Evolutionary conservation across 2,113 vertebrate genomes (phyloP).

Genomic region (Heptranchias perlo): DNA sequence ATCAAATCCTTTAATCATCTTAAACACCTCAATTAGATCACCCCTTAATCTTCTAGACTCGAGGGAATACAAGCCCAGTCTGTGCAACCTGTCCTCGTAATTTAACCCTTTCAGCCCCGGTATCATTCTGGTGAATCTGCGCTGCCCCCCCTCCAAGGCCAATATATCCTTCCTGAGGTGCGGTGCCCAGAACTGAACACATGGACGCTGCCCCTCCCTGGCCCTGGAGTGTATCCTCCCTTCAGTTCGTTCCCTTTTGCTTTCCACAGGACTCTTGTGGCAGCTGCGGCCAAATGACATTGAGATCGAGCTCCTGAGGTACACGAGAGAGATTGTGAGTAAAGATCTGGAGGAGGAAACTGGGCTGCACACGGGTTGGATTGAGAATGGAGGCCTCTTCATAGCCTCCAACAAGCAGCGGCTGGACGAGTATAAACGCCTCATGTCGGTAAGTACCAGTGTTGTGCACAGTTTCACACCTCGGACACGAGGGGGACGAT

Average conservation of each 20-base stretch:
- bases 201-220: not conserved
- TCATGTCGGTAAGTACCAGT: conserved; percentile 79
- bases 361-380: conserved; percentile 87
- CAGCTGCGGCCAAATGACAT: conserved; percentile 91
- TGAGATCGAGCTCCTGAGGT: conserved; percentile 86
- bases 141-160: not conserved
- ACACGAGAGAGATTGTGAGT: conserved; percentile 81
- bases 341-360: conserved; percentile 80
- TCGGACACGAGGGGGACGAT: too few relatives aligned
- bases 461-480: too few relatives aligned
- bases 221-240: not conserved
- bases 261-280: conserved; percentile 78
- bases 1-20: not conserved
- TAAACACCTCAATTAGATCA: not conserved
- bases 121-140: not conserved
- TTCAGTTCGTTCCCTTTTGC: not conserved
- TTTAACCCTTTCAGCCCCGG: too few relatives aligned
- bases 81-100: not conserved
- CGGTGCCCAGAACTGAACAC: too few relatives aligned
- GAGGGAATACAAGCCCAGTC: not conserved
- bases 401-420: conserved; percentile 91
- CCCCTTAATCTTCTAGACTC: not conserved
- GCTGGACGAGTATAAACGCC: conserved; percentile 92
- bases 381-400: conserved; percentile 93
- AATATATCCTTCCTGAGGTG: not conserved